Conservation (phyloP, 2,888 invertebrate species). For the Diabrotica balteata region DNA sequence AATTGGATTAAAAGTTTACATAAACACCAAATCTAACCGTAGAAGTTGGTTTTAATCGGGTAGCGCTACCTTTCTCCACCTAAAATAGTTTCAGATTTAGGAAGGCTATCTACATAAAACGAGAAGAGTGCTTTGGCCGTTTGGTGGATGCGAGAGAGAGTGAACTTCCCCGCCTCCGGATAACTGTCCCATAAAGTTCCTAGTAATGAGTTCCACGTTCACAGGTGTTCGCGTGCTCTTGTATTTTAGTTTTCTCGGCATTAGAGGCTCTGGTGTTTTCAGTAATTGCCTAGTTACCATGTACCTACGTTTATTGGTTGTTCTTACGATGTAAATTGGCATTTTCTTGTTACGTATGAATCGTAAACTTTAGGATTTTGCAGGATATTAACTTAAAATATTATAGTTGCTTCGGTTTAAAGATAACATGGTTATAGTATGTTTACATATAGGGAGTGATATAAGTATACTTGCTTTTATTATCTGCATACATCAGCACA, state of each 20-base stretch:
- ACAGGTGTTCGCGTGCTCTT: conserved; percentile 50
- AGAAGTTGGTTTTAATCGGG: neutral
- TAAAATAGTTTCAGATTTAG: conserved; percentile 19
- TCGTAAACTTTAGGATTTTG: conserved; percentile 1
- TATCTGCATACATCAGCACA: too few species aligned
- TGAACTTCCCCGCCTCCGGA: conserved; percentile 42
- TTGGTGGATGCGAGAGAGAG: conserved; percentile 41
- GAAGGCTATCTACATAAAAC: conserved; percentile 45
- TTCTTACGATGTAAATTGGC: conserved; percentile 27
- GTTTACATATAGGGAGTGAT: too few species aligned
- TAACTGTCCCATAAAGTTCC: conserved; percentile 52
- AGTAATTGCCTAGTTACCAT: conserved; percentile 41
- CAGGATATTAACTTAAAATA: conserved; percentile 5
- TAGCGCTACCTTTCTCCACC: conserved; percentile 24
- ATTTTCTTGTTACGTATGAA: conserved; percentile 19
- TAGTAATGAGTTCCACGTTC: conserved; percentile 50
- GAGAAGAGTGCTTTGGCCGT: conserved; percentile 40
- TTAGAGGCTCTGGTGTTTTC: conserved; percentile 41
- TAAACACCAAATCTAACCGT: neutral
- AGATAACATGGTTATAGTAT: neutral
- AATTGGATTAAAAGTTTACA: too few species aligned
- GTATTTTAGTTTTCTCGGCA: conserved; percentile 47
- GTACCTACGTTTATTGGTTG: conserved; percentile 32
- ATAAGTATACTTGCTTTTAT: too few species aligned
- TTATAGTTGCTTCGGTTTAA: neutral